Base-by-base conservation (phyloP, 2,113 vertebrate genomes). In the Gobio gobio region DNA sequence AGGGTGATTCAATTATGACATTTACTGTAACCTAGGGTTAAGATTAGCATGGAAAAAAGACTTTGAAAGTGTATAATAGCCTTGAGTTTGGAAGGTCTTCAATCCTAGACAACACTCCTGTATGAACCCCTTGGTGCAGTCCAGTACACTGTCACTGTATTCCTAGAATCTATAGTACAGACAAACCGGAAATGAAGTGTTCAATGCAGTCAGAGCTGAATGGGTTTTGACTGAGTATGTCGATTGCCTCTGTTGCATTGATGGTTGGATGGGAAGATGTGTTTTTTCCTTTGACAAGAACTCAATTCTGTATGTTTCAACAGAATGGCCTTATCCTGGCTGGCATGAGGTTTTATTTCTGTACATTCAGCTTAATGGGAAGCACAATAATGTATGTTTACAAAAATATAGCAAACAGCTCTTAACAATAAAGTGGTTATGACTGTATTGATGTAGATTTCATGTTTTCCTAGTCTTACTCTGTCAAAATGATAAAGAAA, bases 131-230 rank as follows among this genome's bases (percentile, higher is more conserved):
- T 22, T 1, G 10, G 24, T 72, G 51, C 51, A 72, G 72, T 84
- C 90, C 85, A 88, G 88, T 91, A 89, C 77, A 85, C 56, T 83
- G 43, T 18, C 9, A 56, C 51, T 54, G 14, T 26, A 75, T 75
- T 51, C 18, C 74, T 33, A 22, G 18, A 56, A 76, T 36, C 14
- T 56, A 22, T 33, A 77, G 18, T 36, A 36, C 4, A 22, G 26
- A 77, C 54, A 20, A 8, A 56, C 8, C 36, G 18, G 10, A 77
- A 54, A 8, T 77, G 74, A 77, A 56, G 49, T 76, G 74, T 56
- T 76, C 49, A 76, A 6, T 54, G 54, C 47, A 76, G 74, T 29
- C 49, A 77, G 10, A 56, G 49, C 74, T 76, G 49, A 56, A 77
- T 77, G 5, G 6, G 12, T 59, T 58, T 78, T 59, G 54, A 58